Percentiles rank a stretch among this genome's conserved stretches.
These are phyloP conservation scores for Drosophila bocki DNA, from an alignment of 1,140 invertebrate genomes.

Conservation along the genomic window DNA sequence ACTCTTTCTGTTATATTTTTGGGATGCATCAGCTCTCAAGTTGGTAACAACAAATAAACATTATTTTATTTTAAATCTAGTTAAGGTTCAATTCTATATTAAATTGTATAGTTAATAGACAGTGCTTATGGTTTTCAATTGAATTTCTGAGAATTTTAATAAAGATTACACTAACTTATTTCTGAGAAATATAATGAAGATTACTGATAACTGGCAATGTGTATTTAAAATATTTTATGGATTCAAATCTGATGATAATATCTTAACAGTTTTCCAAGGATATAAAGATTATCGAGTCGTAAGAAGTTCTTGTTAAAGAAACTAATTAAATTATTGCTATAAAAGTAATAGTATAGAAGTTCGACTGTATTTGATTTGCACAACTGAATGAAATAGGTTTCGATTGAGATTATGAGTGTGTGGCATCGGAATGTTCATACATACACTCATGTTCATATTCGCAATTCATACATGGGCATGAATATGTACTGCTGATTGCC, in stretches of 20 bases:
- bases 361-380: constrained; percentile 28
- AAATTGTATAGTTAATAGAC: too few species aligned
- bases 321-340: neutral
- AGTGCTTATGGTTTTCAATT: neutral
- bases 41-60: too few species aligned
- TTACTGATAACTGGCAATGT: neutral
- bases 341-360: constrained; percentile 2
- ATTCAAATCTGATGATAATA: too few species aligned
- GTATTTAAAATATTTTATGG: too few species aligned
- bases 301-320: neutral
- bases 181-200: neutral
- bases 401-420: constrained; percentile 3
- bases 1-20: too few species aligned
- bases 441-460: constrained; percentile 10
- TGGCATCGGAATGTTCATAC: constrained; percentile 16
- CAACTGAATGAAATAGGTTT: constrained; percentile 39
- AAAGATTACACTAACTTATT: neutral
- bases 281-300: neutral
- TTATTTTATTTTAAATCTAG: too few species aligned
- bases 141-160: neutral
- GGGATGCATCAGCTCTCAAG: too few species aligned
- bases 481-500: constrained; percentile 35
- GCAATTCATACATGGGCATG: constrained; percentile 27
- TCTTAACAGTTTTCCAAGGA: neutral
- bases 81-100: too few species aligned